A percentile compares a stretch with the other conserved stretches of the same genome.
These are phyloP conservation scores for Acronicta psi DNA, from an alignment of 2,888 invertebrate species.

Conservation along the genomic window DNA sequence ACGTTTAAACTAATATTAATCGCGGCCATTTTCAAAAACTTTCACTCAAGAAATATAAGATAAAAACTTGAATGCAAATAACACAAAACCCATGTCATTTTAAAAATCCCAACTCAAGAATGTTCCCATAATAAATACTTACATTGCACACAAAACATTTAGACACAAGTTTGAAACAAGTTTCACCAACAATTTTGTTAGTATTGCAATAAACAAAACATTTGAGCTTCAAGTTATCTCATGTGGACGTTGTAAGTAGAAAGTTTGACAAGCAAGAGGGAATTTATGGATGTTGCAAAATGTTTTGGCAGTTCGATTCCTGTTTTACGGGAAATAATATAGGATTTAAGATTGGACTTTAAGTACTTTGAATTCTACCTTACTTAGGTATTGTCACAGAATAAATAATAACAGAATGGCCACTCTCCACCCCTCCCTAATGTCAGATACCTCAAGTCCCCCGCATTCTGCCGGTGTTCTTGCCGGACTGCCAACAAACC, in stretches of 20 bases:
- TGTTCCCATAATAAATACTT: constrained; percentile 18
- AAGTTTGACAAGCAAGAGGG: constrained; percentile 21
- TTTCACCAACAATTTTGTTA: constrained; percentile 34
- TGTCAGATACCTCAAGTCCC: no score
- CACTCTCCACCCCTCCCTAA: no score
- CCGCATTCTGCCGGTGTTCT: no score
- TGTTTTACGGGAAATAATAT: neutral
- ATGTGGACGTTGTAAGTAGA: constrained; percentile 14
- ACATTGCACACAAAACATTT: constrained; percentile 7
- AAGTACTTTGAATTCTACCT: neutral
- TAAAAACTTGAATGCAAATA: neutral
- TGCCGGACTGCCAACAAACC: no score
- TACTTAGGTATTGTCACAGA: no score
- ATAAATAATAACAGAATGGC: no score
- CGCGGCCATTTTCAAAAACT: no score
- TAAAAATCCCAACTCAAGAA: constrained; percentile 4
- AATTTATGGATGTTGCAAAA: constrained; percentile 13
- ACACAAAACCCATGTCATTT: constrained; percentile 13
- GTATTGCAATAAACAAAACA: constrained; percentile 38
- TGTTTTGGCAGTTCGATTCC: constrained; percentile 16
- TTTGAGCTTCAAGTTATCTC: constrained; percentile 18
- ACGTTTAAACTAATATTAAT: no score
- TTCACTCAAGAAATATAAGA: no score
- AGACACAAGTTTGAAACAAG: constrained; percentile 17
- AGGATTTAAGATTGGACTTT: neutral